Conservation (phyloP, 37 sponge, comb jelly and placozoan species). For the Theonella swinhoei region DNA sequence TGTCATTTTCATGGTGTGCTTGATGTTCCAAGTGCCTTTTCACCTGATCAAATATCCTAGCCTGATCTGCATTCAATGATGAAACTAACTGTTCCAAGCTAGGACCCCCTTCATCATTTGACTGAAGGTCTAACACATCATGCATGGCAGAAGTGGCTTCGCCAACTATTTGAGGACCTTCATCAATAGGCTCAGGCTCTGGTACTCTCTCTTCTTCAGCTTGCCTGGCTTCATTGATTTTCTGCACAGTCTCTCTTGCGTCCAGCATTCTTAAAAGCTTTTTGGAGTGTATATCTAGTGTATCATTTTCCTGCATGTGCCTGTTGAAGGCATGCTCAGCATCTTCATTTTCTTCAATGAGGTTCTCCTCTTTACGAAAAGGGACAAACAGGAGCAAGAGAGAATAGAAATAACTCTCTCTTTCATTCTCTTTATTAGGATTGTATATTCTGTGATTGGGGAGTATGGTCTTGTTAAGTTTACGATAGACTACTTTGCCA, state of each 20-base stretch:
- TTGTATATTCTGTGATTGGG: constrained; percentile 42
- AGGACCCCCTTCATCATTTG: not conserved
- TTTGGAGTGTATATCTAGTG: constrained; percentile 16
- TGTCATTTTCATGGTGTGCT: constrained; percentile 19
- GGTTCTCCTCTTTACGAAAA: constrained; percentile 33
- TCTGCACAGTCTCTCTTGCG: not conserved
- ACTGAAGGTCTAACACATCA: constrained; percentile 12
- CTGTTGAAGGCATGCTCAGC: constrained; percentile 43
- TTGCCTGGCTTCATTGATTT: constrained; percentile 54
- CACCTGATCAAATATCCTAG: constrained; percentile 38
- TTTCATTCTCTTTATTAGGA: constrained; percentile 33
- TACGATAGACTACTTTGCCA: constrained; percentile 19
- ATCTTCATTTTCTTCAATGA: constrained; percentile 36
- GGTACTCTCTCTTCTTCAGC: not conserved
- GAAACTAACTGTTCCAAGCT: constrained; percentile 28
- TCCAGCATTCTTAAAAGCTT: constrained; percentile 48
- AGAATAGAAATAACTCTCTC: constrained; percentile 37
- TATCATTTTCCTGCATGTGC: not conserved
- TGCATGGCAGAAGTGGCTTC: constrained; percentile 55
- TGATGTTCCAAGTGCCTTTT: constrained; percentile 5
- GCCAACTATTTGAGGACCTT: constrained; percentile 44
- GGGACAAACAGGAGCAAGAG: constrained; percentile 46
- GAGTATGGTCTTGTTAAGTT: constrained; percentile 5
- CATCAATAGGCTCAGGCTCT: not conserved
- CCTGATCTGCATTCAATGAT: constrained; percentile 65